Conservation (phyloP, 2,888 invertebrate genomes). For the Campopleginae sp. region DNA sequence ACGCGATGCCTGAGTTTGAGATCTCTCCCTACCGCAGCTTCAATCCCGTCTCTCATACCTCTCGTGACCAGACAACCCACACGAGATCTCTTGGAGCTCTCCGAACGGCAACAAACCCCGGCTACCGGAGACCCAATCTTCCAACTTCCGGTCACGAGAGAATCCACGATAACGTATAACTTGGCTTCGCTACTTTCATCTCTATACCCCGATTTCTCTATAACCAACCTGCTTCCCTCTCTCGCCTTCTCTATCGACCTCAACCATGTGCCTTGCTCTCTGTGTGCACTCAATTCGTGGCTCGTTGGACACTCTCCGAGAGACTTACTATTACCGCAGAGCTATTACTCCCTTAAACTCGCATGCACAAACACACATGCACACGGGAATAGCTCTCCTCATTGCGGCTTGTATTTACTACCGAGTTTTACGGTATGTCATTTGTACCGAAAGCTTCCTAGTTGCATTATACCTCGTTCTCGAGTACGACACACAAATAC, state of each 20-base stretch:
- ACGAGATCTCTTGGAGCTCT: conserved; percentile 53
- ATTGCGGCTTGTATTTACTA: conserved; percentile 10
- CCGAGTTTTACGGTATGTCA: conserved; percentile 33
- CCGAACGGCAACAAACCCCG: conserved; percentile 45
- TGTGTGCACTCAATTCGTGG: conserved; percentile 5
- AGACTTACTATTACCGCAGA: conserved; percentile 63
- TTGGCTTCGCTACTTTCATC: conserved; percentile 57
- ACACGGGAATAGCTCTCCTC: conserved; percentile 26
- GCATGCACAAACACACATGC: conserved; percentile 18
- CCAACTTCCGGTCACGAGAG: conserved; percentile 68
- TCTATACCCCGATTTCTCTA: conserved; percentile 18
- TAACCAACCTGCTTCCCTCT: conserved; percentile 9
- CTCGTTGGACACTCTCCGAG: conserved; percentile 20
- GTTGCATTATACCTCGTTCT: neutral
- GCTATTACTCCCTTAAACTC: conserved; percentile 48
- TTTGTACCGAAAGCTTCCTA: conserved; percentile 9
- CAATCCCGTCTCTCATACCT: conserved; percentile 50
- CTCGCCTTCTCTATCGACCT: conserved; percentile 8
- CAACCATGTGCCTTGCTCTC: neutral
- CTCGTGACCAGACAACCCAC: conserved; percentile 58
- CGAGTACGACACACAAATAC: neutral
- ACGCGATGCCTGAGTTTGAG: conserved; percentile 17
- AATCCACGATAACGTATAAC: conserved; percentile 68
- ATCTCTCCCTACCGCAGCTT: conserved; percentile 51
- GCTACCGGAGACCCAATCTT: conserved; percentile 58